Evolutionary conservation across 2,113 vertebrate species (phyloP), one percentile per base, ranked within the genome.

Genomic region (Nycticryphes semicollaris): DNA sequence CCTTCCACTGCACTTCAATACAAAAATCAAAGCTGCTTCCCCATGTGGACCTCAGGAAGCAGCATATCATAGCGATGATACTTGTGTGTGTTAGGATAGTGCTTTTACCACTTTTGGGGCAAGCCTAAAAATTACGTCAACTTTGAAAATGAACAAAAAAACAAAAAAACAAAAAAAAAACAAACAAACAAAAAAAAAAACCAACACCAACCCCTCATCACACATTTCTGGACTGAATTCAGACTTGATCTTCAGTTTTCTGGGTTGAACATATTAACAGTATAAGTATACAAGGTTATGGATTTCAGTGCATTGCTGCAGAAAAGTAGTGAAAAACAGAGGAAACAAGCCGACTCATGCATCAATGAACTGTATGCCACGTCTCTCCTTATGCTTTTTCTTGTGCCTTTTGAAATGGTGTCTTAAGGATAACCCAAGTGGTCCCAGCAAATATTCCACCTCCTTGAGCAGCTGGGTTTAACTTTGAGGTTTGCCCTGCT

Each of bases 201-300:
- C 39, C 2, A 4, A 10, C 14, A 9, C 9, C 45, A 53, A 82
- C 24, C 19, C 25, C 11, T 63, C 12, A 76, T 16, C 28, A 72
- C 8, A 51, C 2, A 12, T 50, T 92, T 80, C 50, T 81, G 12
- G 30, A 79, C 16, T 31, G 22, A 85, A 87, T 35, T 62, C n/a
- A 66, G 89, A 67, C 0, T 0, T 37, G 17, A 31, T 41, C 19
- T 83, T 73, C 27, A 28, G 19, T 47, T 83, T 88, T 77, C 59
- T 57, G 33, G 24, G 33, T 43, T 56, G 17, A 54, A 33, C 6
- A 28, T 6, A 21, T 56, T 91, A 64, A 66, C 10, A 31, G 30
- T 63, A 0, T 17, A 89, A 87, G 7, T 48, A 70, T 1, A 6
- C 5, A 76, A 87, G 95, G 85, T 57, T 4, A 68, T 0, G 0